Conservation (phyloP, 2,888 invertebrate genomes). For the Pollenia griseotomentosa region DNA sequence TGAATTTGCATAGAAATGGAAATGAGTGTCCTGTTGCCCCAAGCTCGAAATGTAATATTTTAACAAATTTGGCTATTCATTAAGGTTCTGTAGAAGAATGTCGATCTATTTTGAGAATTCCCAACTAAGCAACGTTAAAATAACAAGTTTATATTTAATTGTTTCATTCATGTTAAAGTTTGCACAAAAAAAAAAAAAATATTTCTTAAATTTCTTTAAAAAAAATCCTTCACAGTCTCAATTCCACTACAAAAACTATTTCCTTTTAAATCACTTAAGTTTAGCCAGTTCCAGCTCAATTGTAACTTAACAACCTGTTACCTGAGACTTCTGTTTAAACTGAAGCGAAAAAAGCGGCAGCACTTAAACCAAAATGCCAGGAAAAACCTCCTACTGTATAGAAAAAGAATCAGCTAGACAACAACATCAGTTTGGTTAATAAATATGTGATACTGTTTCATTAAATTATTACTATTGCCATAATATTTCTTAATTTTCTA, state of each 20-base stretch:
- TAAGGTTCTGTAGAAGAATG: too few relatives aligned
- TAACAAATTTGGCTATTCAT: too few relatives aligned
- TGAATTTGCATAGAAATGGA: too few relatives aligned
- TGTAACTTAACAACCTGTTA: constrained; percentile 61
- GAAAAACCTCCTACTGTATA: constrained; percentile 66
- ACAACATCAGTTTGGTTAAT: constrained; percentile 60
- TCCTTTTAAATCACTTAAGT: neutral
- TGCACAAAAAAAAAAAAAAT: too few relatives aligned
- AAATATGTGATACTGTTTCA: constrained; percentile 72
- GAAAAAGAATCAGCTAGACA: constrained; percentile 21
- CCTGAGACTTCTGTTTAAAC: constrained; percentile 51
- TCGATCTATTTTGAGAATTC: too few relatives aligned
- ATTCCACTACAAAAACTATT: neutral
- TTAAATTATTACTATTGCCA: constrained; percentile 70
- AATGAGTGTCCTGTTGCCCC: too few relatives aligned
- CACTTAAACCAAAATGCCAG: constrained; percentile 2
- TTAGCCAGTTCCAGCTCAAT: constrained; percentile 20
- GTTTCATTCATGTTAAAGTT: too few relatives aligned
- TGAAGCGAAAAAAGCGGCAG: neutral
- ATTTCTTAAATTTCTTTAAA: neutral
- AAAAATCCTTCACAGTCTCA: neutral
- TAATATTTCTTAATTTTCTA: constrained; percentile 73
- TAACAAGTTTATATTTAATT: neutral
- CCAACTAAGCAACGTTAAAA: neutral
- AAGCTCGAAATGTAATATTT: too few relatives aligned